Conservation (phyloP, 2,888 invertebrate genomes). For the Ophioninae sp. region DNA sequence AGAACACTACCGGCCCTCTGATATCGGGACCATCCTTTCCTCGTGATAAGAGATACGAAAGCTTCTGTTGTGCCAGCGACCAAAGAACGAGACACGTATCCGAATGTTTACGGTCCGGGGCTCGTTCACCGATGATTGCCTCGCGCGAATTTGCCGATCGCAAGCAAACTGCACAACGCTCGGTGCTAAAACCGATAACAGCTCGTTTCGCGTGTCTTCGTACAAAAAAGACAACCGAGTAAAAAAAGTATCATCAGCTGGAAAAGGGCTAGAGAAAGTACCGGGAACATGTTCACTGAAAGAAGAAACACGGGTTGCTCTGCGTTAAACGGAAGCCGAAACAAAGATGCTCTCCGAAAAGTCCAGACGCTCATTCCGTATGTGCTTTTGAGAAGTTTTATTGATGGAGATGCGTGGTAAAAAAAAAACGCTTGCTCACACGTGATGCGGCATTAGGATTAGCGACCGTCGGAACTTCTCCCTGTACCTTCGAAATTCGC, state of each 20-base stretch:
- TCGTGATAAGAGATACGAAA: neutral
- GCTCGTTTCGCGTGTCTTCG: too few relatives aligned
- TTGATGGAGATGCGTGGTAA: constrained; percentile 1
- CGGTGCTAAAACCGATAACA: too few relatives aligned
- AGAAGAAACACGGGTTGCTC: neutral
- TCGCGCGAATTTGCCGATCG: neutral
- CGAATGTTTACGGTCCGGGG: neutral
- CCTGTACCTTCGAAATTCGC: constrained; percentile 9
- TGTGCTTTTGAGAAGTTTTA: neutral
- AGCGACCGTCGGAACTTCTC: constrained; percentile 10
- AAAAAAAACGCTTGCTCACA: neutral
- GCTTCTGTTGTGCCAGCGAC: neutral
- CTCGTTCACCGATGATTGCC: neutral
- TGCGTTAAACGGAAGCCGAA: neutral
- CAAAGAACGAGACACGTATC: neutral
- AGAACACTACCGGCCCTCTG: neutral
- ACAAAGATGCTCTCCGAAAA: neutral
- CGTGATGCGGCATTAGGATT: neutral
- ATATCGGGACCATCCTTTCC: neutral
- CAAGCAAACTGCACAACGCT: neutral
- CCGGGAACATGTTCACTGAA: neutral
- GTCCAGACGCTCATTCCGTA: neutral
- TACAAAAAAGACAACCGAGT: too few relatives aligned
- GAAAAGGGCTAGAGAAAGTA: neutral
- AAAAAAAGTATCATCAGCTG: neutral